Evolutionary conservation across 2,113 vertebrate species (phyloP).

Genomic region (Callorhinus ursinus): DNA sequence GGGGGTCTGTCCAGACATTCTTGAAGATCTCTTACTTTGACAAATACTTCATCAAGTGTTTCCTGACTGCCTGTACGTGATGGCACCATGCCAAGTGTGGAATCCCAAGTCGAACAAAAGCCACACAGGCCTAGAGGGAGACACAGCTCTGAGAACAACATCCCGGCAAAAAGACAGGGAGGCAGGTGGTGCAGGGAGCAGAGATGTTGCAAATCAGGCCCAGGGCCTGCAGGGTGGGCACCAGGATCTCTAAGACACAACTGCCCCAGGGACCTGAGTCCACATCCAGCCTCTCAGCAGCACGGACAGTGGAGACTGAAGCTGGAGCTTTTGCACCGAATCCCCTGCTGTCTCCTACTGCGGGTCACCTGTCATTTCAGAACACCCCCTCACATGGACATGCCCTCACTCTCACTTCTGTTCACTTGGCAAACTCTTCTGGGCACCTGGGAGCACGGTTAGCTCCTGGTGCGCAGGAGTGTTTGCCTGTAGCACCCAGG

Average conservation of each 20-base stretch:
- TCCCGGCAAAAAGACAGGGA: not conserved
- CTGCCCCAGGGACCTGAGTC: no score
- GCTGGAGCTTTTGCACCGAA: not conserved
- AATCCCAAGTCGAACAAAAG: not conserved
- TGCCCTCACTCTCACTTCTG: not conserved
- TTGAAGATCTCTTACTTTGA: not conserved
- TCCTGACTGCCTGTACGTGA: not conserved
- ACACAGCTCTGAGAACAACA: not conserved
- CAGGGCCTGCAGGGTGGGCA: not conserved
- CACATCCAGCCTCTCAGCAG: not conserved
- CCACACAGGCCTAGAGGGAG: not conserved
- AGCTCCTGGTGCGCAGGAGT: fast-evolving
- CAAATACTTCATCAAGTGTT: not conserved
- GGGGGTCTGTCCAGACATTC: not conserved
- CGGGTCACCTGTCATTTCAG: not conserved
- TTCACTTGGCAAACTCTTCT: not conserved
- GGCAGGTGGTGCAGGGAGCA: not conserved
- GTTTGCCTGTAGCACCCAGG: fast-evolving
- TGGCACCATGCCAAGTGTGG: not conserved
- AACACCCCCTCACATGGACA: not conserved
- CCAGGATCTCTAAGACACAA: not conserved
- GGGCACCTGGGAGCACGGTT: fast-evolving
- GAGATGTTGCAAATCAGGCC: no score
- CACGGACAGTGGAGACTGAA: not conserved
- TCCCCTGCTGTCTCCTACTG: no score